Conservation (phyloP, 2,797 vertebrate species). For the Acropternis orthonyx region DNA sequence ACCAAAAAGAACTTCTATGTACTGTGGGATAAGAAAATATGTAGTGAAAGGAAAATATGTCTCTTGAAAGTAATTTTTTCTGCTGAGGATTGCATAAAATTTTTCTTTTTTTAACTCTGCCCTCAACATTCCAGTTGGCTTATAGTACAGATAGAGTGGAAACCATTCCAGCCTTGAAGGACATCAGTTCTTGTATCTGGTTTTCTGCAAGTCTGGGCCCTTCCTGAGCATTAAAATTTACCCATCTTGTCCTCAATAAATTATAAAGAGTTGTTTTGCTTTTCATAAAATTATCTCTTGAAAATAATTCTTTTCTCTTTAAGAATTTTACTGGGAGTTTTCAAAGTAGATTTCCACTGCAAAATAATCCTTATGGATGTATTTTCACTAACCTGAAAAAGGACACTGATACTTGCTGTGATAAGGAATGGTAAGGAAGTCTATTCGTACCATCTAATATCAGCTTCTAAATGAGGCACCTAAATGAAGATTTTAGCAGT, state of each 20-base stretch:
- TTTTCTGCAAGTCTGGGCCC: not conserved
- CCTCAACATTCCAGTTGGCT: not conserved
- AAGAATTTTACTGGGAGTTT: not conserved
- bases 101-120: not conserved
- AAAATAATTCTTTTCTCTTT: not conserved
- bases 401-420: not conserved
- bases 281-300: not conserved
- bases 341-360: not conserved
- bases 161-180: not conserved
- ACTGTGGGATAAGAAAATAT: not conserved
- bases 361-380: not conserved
- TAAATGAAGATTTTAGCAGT: not conserved
- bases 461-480: not conserved
- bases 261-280: not conserved
- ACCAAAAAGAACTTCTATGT: not conserved
- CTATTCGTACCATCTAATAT: not conserved
- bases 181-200: not conserved
- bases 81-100: not conserved
- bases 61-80: not conserved
- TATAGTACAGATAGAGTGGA: not conserved
- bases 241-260: not conserved
- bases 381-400: not conserved
- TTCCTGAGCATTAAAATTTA: not conserved
- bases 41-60: not conserved
- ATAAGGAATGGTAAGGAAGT: not conserved